A percentile compares a stretch with the other conserved stretches of the same genome.
Evolutionary conservation across 2,113 vertebrate genomes (phyloP).

Genomic region (Malaclemys terrapin): DNA sequence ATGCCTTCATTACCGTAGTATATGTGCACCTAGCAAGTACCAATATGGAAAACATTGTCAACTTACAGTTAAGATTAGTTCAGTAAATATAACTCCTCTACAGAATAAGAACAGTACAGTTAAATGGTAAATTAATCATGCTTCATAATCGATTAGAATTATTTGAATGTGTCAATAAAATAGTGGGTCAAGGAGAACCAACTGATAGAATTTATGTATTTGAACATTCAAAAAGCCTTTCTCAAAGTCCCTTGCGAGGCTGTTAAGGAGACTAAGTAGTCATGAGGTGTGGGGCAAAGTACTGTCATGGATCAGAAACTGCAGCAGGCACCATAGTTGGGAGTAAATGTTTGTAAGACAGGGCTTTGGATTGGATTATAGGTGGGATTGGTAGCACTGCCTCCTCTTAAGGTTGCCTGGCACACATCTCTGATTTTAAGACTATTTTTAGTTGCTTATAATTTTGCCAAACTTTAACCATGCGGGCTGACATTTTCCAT

Average conservation of each 20-base stretch:
- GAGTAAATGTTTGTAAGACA: neutral
- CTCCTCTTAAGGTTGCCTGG: constrained; percentile 2
- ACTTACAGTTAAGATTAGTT: neutral
- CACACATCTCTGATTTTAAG: constrained; percentile 30
- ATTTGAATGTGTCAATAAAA: neutral
- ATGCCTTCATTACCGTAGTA: neutral
- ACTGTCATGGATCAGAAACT: neutral
- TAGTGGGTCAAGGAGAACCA: neutral
- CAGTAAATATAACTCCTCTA: neutral
- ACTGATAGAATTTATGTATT: neutral
- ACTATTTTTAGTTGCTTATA: constrained; percentile 36
- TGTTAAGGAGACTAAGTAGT: neutral
- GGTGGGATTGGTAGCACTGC: neutral
- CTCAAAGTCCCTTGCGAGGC: neutral
- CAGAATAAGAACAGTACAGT: neutral
- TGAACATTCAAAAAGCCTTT: neutral
- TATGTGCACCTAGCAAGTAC: neutral
- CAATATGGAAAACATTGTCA: neutral
- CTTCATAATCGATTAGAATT: neutral
- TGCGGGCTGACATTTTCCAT: constrained; percentile 1
- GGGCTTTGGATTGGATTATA: neutral
- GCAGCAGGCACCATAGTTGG: neutral
- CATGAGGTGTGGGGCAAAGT: neutral
- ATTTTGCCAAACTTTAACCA: neutral
- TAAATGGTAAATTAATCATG: neutral